Evolutionary conservation across 2,888 invertebrate genomes (phyloP).

Genomic region (Drosophila picticornis): DNA sequence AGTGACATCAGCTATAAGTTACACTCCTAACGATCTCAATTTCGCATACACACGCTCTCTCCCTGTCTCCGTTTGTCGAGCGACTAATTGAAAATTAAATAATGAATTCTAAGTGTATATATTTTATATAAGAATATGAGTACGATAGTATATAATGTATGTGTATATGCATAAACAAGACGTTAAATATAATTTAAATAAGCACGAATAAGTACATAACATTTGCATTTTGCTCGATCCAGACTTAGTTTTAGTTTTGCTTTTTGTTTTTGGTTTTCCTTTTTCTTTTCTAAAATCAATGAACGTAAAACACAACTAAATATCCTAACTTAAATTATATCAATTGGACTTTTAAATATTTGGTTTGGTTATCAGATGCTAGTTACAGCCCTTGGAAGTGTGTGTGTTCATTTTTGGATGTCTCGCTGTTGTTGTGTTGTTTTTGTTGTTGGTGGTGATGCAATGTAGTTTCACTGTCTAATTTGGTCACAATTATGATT

Average conservation of each 20-base stretch:
- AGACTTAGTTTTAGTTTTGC: conserved; percentile 55
- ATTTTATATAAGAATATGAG: conserved; percentile 24
- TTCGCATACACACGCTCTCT: conserved; percentile 38
- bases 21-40: conserved; percentile 57
- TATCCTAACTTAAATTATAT: conserved; percentile 79
- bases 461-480: conserved; percentile 39
- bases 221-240: conserved; percentile 17
- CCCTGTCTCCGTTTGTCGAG: background rate
- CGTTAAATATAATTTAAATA: conserved; percentile 58
- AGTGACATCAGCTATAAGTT: conserved; percentile 59
- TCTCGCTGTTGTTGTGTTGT: conserved; percentile 5
- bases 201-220: conserved; percentile 69
- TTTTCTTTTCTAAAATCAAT: conserved; percentile 44
- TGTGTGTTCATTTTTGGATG: conserved; percentile 29
- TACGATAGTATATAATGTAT: conserved; percentile 26
- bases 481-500: conserved; percentile 30
- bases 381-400: conserved; percentile 74
- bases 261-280: background rate
- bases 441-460: conserved; percentile 37
- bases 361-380: conserved; percentile 78
- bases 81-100: conserved; percentile 51
- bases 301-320: conserved; percentile 64
- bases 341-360: conserved; percentile 73
- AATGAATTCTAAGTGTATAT: conserved; percentile 55
- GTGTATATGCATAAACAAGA: conserved; percentile 60